phyloP scores from a whole-genome alignment of 2,888 invertebrate genomes.

The Calliphora vomitoria region DNA sequence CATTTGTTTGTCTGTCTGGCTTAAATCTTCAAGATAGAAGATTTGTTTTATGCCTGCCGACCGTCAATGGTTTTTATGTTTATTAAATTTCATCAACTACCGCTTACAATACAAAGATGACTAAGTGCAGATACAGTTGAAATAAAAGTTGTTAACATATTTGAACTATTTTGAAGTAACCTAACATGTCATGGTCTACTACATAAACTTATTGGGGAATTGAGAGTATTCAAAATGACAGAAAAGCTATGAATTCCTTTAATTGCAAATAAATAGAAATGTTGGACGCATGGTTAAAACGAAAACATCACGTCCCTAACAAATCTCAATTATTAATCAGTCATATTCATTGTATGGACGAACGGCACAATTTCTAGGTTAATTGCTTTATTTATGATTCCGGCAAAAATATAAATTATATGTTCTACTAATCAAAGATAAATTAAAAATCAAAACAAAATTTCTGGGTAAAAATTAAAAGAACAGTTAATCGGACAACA shows the following conservation, averaged over 20 bases:
- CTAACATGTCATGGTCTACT: background rate
- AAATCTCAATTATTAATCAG: too few relatives aligned
- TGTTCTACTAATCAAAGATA: background rate
- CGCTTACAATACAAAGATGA: background rate
- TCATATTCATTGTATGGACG: too few relatives aligned
- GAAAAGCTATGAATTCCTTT: too few relatives aligned
- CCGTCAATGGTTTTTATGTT: background rate
- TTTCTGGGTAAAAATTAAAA: background rate
- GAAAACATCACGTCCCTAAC: background rate
- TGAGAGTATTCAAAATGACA: too few relatives aligned
- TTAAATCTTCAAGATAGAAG: background rate
- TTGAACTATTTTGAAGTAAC: background rate
- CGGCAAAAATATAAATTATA: background rate
- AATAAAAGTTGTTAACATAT: slow-evolving; percentile 1
- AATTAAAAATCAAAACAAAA: background rate
- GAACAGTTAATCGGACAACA: background rate
- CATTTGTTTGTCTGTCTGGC: background rate
- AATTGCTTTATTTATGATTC: background rate
- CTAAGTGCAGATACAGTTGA: background rate
- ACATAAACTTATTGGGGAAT: too few relatives aligned
- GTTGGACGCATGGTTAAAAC: too few relatives aligned
- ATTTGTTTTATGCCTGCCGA: background rate
- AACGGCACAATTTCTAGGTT: background rate
- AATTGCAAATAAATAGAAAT: too few relatives aligned
- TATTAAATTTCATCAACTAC: background rate